phyloP scores from a whole-genome alignment of 2,113 vertebrate genomes.

The Grantiella picta region DNA sequence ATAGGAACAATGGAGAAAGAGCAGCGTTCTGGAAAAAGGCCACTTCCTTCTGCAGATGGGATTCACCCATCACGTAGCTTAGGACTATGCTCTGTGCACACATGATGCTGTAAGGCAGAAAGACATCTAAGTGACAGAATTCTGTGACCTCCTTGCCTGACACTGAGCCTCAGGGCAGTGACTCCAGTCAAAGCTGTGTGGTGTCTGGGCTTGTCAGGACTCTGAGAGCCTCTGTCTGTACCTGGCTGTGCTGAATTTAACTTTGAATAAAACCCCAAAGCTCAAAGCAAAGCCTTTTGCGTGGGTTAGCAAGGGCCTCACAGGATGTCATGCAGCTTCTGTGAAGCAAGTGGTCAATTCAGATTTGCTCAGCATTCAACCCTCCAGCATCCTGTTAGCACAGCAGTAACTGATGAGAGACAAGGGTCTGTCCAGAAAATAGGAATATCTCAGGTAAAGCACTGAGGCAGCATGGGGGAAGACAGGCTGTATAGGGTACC shows the following conservation, averaged over 20 bases:
- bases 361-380: not conserved
- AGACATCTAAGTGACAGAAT: not conserved
- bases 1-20: rapidly evolving
- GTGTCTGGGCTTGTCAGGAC: not conserved
- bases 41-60: not conserved
- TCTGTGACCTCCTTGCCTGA: not conserved
- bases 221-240: not conserved
- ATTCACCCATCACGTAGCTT: not conserved
- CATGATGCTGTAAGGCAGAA: not conserved
- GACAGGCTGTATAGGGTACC: not conserved
- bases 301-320: not conserved
- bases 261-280: not conserved
- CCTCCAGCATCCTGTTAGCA: not conserved
- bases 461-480: not conserved
- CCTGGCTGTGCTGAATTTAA: not conserved
- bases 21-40: not conserved
- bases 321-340: not conserved
- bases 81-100: not conserved
- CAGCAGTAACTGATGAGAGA: not conserved
- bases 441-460: not conserved
- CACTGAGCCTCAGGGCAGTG: not conserved
- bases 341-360: not conserved
- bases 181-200: not conserved
- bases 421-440: not conserved
- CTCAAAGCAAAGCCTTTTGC: slow-evolving; percentile 18